Evolutionary conservation across 2,113 vertebrate genomes (phyloP).

Genomic region (Zosterops borbonicus): DNA sequence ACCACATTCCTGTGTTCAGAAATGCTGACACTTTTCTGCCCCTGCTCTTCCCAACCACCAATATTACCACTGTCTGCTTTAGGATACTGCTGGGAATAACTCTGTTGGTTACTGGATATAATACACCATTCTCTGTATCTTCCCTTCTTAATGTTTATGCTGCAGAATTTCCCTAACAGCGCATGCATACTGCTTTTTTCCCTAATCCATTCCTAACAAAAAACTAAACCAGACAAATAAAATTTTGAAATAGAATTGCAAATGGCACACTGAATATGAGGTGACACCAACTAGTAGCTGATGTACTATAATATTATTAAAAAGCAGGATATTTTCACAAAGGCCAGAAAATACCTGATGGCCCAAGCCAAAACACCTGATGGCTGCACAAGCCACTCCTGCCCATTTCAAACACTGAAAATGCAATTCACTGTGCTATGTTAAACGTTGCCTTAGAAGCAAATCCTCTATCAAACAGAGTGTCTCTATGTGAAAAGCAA

Average conservation of each 20-base stretch:
- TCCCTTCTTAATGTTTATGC: background rate
- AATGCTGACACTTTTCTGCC: background rate
- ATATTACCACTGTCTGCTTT: background rate
- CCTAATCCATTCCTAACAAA: background rate
- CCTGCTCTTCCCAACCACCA: background rate
- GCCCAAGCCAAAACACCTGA: background rate
- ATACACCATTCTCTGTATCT: background rate
- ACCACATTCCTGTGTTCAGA: background rate
- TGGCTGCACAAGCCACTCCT: background rate
- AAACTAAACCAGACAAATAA: background rate
- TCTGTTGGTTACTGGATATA: background rate
- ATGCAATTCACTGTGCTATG: background rate
- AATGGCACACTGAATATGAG: background rate
- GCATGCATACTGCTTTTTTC: fast-evolving
- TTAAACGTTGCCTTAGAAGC: background rate
- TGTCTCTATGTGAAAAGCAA: background rate
- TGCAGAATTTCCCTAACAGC: background rate
- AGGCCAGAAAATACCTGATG: background rate
- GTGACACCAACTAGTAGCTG: background rate
- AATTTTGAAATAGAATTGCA: background rate
- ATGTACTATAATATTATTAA: background rate
- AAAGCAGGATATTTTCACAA: background rate
- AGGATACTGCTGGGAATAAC: background rate
- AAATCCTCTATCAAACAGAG: background rate
- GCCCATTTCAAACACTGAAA: background rate